Conservation (phyloP, 2,888 invertebrate species). For the Cataglyphis livida region DNA sequence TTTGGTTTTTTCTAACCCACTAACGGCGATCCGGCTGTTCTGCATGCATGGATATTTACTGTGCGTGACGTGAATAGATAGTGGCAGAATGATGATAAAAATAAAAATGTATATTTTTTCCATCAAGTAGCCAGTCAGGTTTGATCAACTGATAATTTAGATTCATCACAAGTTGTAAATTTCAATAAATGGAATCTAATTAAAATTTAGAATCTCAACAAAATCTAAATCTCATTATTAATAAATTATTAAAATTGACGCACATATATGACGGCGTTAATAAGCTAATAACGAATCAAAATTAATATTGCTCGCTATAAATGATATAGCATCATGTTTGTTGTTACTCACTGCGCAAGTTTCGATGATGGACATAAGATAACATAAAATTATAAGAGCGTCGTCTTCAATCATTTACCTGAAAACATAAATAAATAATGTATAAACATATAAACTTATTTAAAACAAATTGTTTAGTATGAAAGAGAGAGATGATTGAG, state of each 20-base stretch:
- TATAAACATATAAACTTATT: conserved; percentile 3
- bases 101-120: not conserved
- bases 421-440: conserved; percentile 5
- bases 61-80: conserved; percentile 19
- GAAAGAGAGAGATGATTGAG: not conserved
- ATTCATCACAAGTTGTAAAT: not conserved
- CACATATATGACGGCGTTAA: not conserved
- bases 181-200: not conserved
- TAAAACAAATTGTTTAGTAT: not conserved
- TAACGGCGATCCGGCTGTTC: conserved; percentile 21
- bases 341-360: conserved; percentile 17
- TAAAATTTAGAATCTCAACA: not conserved
- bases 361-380: conserved; percentile 2
- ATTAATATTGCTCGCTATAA: not conserved
- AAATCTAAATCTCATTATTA: not conserved
- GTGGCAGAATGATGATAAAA: not conserved
- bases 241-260: conserved; percentile 2
- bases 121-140: not conserved
- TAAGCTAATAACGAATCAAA: not conserved
- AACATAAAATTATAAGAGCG: not conserved
- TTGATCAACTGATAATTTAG: not conserved
- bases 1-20: conserved; percentile 11
- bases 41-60: not conserved
- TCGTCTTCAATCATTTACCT: conserved; percentile 9
- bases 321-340: not conserved